These are phyloP conservation scores for Mugil cephalus DNA, from an alignment of 2,113 vertebrate species.

Conservation along the genomic window DNA sequence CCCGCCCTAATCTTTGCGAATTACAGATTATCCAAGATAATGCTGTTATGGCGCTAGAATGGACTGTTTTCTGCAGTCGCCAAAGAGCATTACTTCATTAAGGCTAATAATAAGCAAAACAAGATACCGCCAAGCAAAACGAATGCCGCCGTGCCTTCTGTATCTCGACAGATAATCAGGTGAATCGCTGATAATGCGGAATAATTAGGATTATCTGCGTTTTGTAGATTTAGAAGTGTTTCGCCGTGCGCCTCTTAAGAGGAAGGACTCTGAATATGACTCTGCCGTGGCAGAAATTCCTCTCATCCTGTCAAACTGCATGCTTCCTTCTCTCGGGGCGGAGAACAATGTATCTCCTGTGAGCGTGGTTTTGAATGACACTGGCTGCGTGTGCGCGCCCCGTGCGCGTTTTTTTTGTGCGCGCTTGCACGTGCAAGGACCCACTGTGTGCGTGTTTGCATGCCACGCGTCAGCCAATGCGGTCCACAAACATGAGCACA, in stretches of 20 bases:
- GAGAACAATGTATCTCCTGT: slow-evolving; percentile 72
- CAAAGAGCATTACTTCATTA: slow-evolving; percentile 53
- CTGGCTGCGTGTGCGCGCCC: slow-evolving; percentile 20
- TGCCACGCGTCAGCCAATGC: slow-evolving; percentile 75
- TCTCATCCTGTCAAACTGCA: slow-evolving; percentile 73
- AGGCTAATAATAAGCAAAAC: slow-evolving; percentile 44
- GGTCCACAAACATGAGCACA: slow-evolving; percentile 85
- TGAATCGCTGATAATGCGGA: slow-evolving; percentile 30
- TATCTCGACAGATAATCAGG: slow-evolving; percentile 35
- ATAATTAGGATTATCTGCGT: slow-evolving; percentile 20
- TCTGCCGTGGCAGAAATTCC: slow-evolving; percentile 42
- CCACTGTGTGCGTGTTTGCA: slow-evolving; percentile 73
- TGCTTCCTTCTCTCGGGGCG: slow-evolving; percentile 62
- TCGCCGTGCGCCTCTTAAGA: neutral
- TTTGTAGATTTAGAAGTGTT: neutral
- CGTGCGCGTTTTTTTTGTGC: slow-evolving; percentile 40
- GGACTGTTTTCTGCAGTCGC: slow-evolving; percentile 54
- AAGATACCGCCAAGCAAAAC: slow-evolving; percentile 27
- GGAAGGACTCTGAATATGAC: slow-evolving; percentile 35
- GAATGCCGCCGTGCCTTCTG: slow-evolving; percentile 32
- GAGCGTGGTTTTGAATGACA: slow-evolving; percentile 70
- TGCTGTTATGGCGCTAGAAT: slow-evolving; percentile 65
- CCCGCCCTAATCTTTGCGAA: slow-evolving; percentile 69
- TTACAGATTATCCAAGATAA: slow-evolving; percentile 81
- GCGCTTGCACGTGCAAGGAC: slow-evolving; percentile 61